Conservation (phyloP, 2,797 vertebrate genomes). For the Sciurus carolinensis region DNA sequence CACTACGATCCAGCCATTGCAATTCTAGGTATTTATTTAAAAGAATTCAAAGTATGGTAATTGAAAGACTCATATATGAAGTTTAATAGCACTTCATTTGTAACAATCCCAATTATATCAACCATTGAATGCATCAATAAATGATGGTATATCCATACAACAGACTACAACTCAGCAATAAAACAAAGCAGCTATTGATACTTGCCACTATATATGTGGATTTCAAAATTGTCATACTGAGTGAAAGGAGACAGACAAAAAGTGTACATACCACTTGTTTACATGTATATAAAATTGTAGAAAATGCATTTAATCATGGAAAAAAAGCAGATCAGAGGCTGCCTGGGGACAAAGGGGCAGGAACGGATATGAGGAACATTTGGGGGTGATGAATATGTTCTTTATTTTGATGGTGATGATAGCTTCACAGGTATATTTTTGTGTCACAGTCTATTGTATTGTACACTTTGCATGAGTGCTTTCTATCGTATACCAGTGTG, state of each 20-base stretch:
- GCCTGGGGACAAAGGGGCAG: fast-evolving
- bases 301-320: neutral
- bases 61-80: neutral
- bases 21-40: neutral
- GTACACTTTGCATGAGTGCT: neutral
- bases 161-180: neutral
- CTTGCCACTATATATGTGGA: neutral
- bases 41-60: neutral
- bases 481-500: neutral
- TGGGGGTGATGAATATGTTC: neutral
- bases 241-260: neutral
- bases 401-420: slow-evolving; percentile 28
- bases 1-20: neutral
- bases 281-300: slow-evolving; percentile 31
- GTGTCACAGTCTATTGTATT: neutral
- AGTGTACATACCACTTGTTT: neutral
- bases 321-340: neutral
- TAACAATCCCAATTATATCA: neutral
- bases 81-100: neutral
- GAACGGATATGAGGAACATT: neutral
- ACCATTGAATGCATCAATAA: neutral
- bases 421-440: neutral
- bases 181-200: neutral
- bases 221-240: neutral
- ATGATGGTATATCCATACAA: neutral